Evolutionary conservation across 2,797 vertebrate genomes (phyloP), one percentile per base, ranked within the genome.

Genomic region (Ptychadena robeensis): DNA sequence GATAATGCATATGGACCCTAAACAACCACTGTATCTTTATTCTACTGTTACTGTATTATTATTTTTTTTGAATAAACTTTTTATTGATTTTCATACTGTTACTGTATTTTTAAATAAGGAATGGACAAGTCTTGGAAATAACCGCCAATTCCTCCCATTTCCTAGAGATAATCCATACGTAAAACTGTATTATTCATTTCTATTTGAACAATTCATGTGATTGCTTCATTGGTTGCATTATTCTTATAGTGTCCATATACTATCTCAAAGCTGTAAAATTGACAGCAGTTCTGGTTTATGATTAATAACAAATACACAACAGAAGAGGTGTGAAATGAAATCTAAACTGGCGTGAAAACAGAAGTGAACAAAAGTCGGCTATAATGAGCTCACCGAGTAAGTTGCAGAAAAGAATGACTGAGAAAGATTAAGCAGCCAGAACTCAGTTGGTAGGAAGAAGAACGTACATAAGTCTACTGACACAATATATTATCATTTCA

Each of bases 321-420:
- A 74, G n/a, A 74, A 63, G 22, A 74, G 9, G 32, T 74, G 72
- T 74, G 53, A 74, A 74, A 74, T 61, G 72, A 63, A 61, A 61
- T 44, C 44, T 71, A 71, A 61, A 74, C 31, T 35, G 9, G 31
- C 32, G 18, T 73, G 44, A 73, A 73, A 40, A n/a, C 35, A 44
- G 40, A 72, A 22, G 27, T 44, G 27, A 32, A 73, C 15, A 37
- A 59, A 61, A 25, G 22, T 30, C 22, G 14, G 38, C 32, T 35
- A 37, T 74, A 74, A 61, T 61, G 48, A 35, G 72, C 59, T 74
- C 32, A 59, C 32, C n/a, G 4, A 35, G 32, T 22, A 37, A 35
- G 72, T 9, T 59, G 32, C 18, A 37, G 32, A 74, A 22, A 63
- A 37, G 15, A 48, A 71, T 28, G n/a, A 61, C 18, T 34, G 57